Base-by-base conservation (phyloP, 64 coral and sea anemone species). In the Platygyra sinensis region DNA sequence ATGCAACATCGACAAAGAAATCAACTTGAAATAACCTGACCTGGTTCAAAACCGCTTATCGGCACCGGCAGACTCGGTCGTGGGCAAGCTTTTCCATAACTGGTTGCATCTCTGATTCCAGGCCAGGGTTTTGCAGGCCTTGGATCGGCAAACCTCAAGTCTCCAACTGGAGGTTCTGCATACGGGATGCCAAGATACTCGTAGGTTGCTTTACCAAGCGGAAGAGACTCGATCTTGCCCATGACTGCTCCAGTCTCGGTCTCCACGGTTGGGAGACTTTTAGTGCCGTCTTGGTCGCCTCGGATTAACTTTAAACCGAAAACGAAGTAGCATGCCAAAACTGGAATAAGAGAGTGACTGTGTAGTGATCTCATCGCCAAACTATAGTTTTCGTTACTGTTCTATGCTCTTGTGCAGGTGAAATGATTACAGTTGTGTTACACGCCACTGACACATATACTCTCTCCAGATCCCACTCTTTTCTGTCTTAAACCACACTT, bases 181-280 rank as follows among this genome's bases (percentile, higher is more conserved):
- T 61, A 88, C 60, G 74, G 87, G 39, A 89, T 76, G 51, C 87
- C 74, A 79, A 89, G 87, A 33, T 78, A 89, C 38, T 79, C 74
- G 20, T 89, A 27, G 33, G 38, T 60, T 10, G 75, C 22, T 79
- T 50, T 89, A 50, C 75, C 87, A 32, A 17, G 57, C 39, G 24
- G 18, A 30, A 78, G 59, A n/a, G 76, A n/a, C 22, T 78, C 60
- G 16, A 50, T 78, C 15, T 79, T 89, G 49, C 87, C 87, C 10
- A 24, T 32, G 63, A 89, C 46, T n/a, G 88, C 31, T 18, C 88
- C 88, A 14, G 69, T 10, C 28, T 28, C 14, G 69, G 69, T 72
- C 25, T 72, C 11, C 14, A 72, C 69, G n/a, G 25, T 30, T 25
- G 69, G 25, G 31, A 9, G n/a, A 29, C 24, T 52, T 80, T 11